A percentile compares a stretch with the other conserved stretches of the same genome.
Conservation (phyloP, 2,797 vertebrate species). For the Acanthurus leucopareius region DNA sequence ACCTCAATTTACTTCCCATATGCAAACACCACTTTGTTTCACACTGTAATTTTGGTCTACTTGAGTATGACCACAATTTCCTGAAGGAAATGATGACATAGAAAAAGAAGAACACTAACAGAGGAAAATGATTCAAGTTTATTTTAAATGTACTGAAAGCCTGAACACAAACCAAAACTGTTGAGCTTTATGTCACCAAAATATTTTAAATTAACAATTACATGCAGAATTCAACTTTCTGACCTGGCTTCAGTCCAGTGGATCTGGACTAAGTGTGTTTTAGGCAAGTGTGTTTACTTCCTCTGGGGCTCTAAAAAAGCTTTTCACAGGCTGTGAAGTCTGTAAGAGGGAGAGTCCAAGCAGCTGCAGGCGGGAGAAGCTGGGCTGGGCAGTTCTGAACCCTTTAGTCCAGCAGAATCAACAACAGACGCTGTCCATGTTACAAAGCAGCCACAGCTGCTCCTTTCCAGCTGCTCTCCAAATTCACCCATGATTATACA, state of each 20-base stretch:
- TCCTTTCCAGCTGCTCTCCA: slow-evolving; percentile 20
- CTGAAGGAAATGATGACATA: slow-evolving; percentile 44
- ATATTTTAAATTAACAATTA: slow-evolving; percentile 12
- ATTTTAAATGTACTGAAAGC: slow-evolving; percentile 8
- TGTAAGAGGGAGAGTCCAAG: slow-evolving; percentile 31
- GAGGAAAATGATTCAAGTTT: slow-evolving; percentile 7
- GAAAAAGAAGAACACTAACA: slow-evolving; percentile 11
- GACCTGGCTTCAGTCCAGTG: slow-evolving; percentile 1
- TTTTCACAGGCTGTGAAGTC: slow-evolving; percentile 38
- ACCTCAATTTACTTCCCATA: slow-evolving; percentile 22
- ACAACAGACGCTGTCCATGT: slow-evolving; percentile 49
- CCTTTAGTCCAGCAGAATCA: slow-evolving; percentile 46
- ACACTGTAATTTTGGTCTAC: slow-evolving; percentile 37
- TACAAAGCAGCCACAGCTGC: slow-evolving; percentile 60
- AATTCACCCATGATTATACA: slow-evolving; percentile 35
- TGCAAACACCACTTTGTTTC: slow-evolving; percentile 4
- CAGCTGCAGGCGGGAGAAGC: slow-evolving; percentile 43
- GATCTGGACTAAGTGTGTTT: neutral
- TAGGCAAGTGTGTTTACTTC: slow-evolving; percentile 21
- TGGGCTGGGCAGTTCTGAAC: neutral
- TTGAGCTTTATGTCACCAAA: neutral
- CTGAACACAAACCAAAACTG: neutral
- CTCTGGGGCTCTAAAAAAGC: slow-evolving; percentile 20
- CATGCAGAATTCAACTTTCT: slow-evolving; percentile 25
- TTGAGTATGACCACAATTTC: slow-evolving; percentile 43